A percentile compares a stretch with the other conserved stretches of the same genome.
Conservation (phyloP, 2,888 invertebrate species). For the Scaptomyza reducta region DNA sequence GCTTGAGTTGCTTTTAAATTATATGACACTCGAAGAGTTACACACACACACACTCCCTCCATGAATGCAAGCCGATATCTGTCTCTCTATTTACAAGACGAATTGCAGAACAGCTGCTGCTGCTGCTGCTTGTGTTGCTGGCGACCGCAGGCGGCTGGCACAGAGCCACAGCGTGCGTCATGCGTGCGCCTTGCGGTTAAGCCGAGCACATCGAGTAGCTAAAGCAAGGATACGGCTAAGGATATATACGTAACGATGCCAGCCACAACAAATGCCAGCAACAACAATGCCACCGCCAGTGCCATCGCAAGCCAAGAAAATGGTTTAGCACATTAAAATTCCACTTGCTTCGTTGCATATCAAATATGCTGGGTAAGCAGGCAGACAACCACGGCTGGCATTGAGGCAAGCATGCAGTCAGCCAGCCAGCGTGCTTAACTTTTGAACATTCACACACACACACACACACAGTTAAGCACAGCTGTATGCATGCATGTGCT, state of each 20-base stretch:
- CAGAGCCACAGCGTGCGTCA: slow-evolving; percentile 21
- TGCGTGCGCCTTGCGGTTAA: slow-evolving; percentile 53
- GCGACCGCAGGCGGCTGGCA: slow-evolving; percentile 27
- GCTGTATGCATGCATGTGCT: background rate
- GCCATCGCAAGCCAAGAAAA: slow-evolving; percentile 66
- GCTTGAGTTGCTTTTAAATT: slow-evolving; percentile 42
- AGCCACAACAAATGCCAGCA: slow-evolving; percentile 58
- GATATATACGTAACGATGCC: slow-evolving; percentile 20
- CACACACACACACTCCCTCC: slow-evolving; percentile 6
- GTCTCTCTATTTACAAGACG: slow-evolving; percentile 40
- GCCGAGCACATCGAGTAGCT: slow-evolving; percentile 34
- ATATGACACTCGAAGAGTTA: slow-evolving; percentile 39
- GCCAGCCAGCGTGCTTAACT: slow-evolving; percentile 54
- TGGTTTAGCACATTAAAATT: slow-evolving; percentile 79
- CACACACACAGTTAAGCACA: slow-evolving; percentile 2
- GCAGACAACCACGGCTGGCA: background rate
- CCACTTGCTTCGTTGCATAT: slow-evolving; percentile 77
- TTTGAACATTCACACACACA: slow-evolving; percentile 37
- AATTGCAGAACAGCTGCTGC: slow-evolving; percentile 54
- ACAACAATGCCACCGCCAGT: slow-evolving; percentile 2
- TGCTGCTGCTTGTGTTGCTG: slow-evolving; percentile 6
- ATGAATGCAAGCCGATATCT: slow-evolving; percentile 45
- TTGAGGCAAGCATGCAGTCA: background rate
- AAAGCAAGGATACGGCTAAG: slow-evolving; percentile 36
- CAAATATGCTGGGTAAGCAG: slow-evolving; percentile 70